Evolutionary conservation across 1,140 invertebrate species (phyloP).

Genomic region (Carposina sasakii): DNA sequence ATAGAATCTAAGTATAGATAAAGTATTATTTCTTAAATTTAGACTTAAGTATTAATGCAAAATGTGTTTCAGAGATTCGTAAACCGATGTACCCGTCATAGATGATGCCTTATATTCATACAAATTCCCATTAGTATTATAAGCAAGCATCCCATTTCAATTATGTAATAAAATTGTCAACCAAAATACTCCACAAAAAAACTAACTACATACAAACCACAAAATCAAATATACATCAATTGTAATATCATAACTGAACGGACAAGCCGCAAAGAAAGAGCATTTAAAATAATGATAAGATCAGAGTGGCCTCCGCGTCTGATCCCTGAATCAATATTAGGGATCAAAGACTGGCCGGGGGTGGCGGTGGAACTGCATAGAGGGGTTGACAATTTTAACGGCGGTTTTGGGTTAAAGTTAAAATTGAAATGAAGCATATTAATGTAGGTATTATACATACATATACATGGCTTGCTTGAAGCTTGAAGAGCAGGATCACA

Average conservation of each 20-base stretch:
- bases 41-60: no score
- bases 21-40: no score
- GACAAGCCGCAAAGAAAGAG: slow-evolving; percentile 12
- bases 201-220: no score
- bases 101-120: no score
- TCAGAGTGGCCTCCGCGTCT: slow-evolving; percentile 33
- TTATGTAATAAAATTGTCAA: no score
- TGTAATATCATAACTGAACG: no score
- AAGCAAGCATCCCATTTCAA: no score
- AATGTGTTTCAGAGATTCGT: no score
- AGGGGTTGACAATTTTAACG: slow-evolving; percentile 34
- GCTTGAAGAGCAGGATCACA: background rate
- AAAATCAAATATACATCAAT: slow-evolving; percentile 2
- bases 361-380: slow-evolving; percentile 18
- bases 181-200: no score
- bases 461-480: background rate
- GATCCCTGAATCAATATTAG: slow-evolving; percentile 63
- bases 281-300: slow-evolving; percentile 66
- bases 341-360: slow-evolving; percentile 42
- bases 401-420: background rate
- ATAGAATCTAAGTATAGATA: no score
- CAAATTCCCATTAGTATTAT: no score
- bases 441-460: background rate
- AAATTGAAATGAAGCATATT: background rate
- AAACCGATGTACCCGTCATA: no score